A percentile compares a stretch with the other conserved stretches of the same genome.
Conservation (phyloP, 64 coral and sea anemone genomes). For the Dendrophyllia cribrosa region DNA sequence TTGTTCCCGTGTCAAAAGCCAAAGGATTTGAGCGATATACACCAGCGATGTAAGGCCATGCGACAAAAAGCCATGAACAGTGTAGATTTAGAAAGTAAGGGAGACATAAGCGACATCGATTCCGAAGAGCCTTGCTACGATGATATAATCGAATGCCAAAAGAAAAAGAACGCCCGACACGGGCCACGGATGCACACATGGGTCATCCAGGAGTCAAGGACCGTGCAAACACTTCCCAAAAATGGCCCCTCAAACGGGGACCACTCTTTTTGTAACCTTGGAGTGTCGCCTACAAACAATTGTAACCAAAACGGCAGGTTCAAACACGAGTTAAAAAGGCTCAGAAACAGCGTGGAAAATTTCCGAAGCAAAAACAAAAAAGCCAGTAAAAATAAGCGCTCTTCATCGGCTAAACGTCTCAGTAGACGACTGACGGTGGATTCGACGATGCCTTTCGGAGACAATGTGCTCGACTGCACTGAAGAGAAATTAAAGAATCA, state of each 20-base stretch:
- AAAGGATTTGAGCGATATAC: not conserved
- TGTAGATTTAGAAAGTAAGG: not conserved
- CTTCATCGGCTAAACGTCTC: not conserved
- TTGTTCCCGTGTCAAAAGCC: slow-evolving; percentile 56
- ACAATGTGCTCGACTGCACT: slow-evolving; percentile 19
- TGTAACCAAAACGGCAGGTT: not conserved
- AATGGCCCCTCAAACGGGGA: not conserved
- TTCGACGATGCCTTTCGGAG: not conserved
- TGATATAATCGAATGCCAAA: not conserved
- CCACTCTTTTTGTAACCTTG: slow-evolving; percentile 10
- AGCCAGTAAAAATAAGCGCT: not conserved
- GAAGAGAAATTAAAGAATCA: slow-evolving; percentile 73
- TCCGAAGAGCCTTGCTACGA: not conserved
- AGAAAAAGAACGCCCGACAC: not conserved
- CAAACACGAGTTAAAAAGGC: not conserved
- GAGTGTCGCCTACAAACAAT: not conserved
- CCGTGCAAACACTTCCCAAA: not conserved
- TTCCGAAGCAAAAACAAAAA: not conserved
- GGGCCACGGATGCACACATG: not conserved
- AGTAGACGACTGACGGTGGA: not conserved
- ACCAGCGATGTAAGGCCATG: not conserved
- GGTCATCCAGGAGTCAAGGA: not conserved
- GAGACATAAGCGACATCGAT: not conserved
- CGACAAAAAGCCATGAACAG: not conserved
- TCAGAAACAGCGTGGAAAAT: not conserved